These are phyloP conservation scores for Neosilurus hyrtlii DNA, from an alignment of 2,797 vertebrate genomes.

Conservation along the genomic window DNA sequence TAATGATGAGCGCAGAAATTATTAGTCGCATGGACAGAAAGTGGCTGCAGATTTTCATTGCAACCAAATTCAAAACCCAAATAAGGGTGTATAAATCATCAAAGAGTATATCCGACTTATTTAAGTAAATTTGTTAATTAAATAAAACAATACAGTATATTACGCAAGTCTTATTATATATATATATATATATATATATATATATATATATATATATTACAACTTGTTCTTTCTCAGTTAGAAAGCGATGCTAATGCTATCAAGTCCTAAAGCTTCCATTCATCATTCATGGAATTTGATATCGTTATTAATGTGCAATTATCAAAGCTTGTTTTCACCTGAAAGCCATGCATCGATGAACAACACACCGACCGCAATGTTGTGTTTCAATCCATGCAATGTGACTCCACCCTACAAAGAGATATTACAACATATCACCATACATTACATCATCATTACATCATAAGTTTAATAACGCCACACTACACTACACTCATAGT, in stretches of 20 bases:
- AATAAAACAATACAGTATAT: too few species aligned
- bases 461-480: too few species aligned
- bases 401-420: slow-evolving; percentile 73
- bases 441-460: background rate
- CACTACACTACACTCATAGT: background rate
- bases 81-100: background rate
- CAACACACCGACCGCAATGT: slow-evolving; percentile 74
- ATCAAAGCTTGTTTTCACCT: slow-evolving; percentile 59
- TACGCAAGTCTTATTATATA: too few species aligned
- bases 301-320: background rate
- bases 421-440: background rate
- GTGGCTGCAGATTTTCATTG: background rate
- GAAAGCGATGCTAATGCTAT: background rate
- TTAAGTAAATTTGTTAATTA: too few species aligned
- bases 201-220: too few species aligned
- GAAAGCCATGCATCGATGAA: slow-evolving; percentile 80
- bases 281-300: background rate
- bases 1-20: background rate
- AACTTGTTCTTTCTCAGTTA: background rate
- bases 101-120: background rate
- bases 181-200: too few species aligned
- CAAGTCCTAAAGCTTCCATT: background rate
- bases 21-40: background rate
- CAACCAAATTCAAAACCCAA: background rate
- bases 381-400: slow-evolving; percentile 72